Percentiles rank a stretch among this genome's conserved stretches.
These are phyloP conservation scores for Ammodytes marinus DNA, from an alignment of 2,113 vertebrate genomes.

Conservation along the genomic window DNA sequence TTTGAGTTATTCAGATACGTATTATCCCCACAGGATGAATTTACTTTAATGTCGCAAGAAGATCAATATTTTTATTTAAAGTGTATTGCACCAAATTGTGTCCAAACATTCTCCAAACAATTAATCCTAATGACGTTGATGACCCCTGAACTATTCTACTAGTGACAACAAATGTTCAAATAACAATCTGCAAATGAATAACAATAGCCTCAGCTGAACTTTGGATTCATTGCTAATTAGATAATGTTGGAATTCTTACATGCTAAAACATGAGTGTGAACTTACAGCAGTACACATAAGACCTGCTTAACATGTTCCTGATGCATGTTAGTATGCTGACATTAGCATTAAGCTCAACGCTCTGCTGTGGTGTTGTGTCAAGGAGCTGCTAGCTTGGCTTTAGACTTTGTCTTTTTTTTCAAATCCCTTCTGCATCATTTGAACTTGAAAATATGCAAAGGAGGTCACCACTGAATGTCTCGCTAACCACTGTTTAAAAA, in stretches of 20 bases:
- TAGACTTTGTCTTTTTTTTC: neutral
- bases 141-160: neutral
- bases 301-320: too few species aligned
- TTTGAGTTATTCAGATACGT: neutral
- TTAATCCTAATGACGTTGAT: neutral
- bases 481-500: constrained; percentile 1
- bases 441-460: neutral
- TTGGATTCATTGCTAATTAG: neutral
- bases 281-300: too few species aligned
- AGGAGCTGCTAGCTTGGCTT: neutral
- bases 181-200: neutral
- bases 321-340: too few species aligned
- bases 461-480: neutral
- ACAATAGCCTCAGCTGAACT: neutral
- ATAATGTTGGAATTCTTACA: too few species aligned
- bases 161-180: neutral
- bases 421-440: neutral
- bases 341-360: too few species aligned
- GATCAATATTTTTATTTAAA: too few species aligned
- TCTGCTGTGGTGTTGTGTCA: neutral
- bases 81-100: neutral
- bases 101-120: neutral
- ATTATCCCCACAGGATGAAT: neutral
- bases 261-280: too few species aligned
- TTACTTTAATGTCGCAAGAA: neutral